A percentile compares a stretch with the other conserved stretches of the same genome.
phyloP scores from a whole-genome alignment of 2,113 vertebrate genomes.

The Osmerus mordax region DNA sequence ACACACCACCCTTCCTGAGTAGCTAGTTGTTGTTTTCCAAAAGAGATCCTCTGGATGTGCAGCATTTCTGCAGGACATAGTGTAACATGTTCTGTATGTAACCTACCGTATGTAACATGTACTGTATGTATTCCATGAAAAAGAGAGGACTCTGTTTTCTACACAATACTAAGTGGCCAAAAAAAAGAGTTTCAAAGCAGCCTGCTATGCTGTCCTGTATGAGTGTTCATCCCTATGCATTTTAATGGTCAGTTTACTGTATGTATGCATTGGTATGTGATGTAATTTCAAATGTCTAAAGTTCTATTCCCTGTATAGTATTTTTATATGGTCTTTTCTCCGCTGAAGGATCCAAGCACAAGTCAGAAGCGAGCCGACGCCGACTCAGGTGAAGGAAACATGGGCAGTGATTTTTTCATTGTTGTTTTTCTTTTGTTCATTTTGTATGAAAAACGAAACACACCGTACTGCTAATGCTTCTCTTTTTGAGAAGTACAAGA shows the following conservation, averaged over 20 bases:
- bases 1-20: neutral
- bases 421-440: slow-evolving; percentile 41
- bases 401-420: slow-evolving; percentile 29
- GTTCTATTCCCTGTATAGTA: slow-evolving; percentile 95
- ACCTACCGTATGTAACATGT: slow-evolving; percentile 40
- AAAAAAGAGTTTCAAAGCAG: slow-evolving; percentile 5
- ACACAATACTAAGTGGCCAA: slow-evolving; percentile 40
- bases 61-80: slow-evolving; percentile 48
- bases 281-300: slow-evolving; percentile 94
- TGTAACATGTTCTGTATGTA: slow-evolving; percentile 60
- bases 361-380: slow-evolving; percentile 59
- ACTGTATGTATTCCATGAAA: slow-evolving; percentile 4
- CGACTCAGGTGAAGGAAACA: slow-evolving; percentile 29
- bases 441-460: neutral
- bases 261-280: slow-evolving; percentile 62
- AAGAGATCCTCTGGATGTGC: neutral
- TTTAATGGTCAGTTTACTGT: slow-evolving; percentile 67
- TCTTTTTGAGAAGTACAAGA: slow-evolving; percentile 51
- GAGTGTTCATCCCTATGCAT: slow-evolving; percentile 77
- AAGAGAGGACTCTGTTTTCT: slow-evolving; percentile 34
- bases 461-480: slow-evolving; percentile 50
- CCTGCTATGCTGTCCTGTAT: slow-evolving; percentile 66
- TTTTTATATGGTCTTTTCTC: slow-evolving; percentile 88
- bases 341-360: slow-evolving; percentile 74
- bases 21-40: neutral